These are phyloP conservation scores for Sebastes iracundus DNA, from an alignment of 2,797 vertebrate genomes.

Conservation along the genomic window DNA sequence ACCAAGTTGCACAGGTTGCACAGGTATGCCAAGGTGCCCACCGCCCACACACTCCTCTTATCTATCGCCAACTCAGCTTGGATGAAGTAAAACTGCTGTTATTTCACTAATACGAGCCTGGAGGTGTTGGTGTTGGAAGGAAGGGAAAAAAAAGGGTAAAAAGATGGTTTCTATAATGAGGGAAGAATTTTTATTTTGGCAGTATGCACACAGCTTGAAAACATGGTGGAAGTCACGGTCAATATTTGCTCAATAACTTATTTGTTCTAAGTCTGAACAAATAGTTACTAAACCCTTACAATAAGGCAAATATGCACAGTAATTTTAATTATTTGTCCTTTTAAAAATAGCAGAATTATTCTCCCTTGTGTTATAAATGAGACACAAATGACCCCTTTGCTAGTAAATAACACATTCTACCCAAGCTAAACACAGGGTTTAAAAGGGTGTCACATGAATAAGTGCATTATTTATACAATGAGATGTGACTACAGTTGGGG, in stretches of 20 bases:
- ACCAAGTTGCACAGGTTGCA: slow-evolving; percentile 34
- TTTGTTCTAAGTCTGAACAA: neutral
- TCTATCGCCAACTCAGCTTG: slow-evolving; percentile 59
- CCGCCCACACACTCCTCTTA: slow-evolving; percentile 59
- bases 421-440: neutral
- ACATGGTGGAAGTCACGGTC: slow-evolving; percentile 15
- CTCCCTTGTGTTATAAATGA: neutral
- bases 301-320: neutral
- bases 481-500: slow-evolving; percentile 6
- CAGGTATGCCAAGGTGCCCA: slow-evolving; percentile 52
- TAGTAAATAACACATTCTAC: neutral
- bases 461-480: slow-evolving; percentile 24
- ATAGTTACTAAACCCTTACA: neutral
- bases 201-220: neutral
- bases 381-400: neutral
- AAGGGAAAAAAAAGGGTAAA: neutral
- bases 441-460: slow-evolving; percentile 11
- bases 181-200: slow-evolving; percentile 25
- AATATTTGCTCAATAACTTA: slow-evolving; percentile 15
- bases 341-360: neutral
- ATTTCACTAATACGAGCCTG: slow-evolving; percentile 44
- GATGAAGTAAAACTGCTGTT: slow-evolving; percentile 47
- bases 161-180: slow-evolving; percentile 27
- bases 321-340: neutral
- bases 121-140: slow-evolving; percentile 24